A percentile compares a stretch with the other conserved stretches of the same genome.
Evolutionary conservation across 2,113 vertebrate genomes (phyloP).

Genomic region (Sarotherodon lohbergeri): DNA sequence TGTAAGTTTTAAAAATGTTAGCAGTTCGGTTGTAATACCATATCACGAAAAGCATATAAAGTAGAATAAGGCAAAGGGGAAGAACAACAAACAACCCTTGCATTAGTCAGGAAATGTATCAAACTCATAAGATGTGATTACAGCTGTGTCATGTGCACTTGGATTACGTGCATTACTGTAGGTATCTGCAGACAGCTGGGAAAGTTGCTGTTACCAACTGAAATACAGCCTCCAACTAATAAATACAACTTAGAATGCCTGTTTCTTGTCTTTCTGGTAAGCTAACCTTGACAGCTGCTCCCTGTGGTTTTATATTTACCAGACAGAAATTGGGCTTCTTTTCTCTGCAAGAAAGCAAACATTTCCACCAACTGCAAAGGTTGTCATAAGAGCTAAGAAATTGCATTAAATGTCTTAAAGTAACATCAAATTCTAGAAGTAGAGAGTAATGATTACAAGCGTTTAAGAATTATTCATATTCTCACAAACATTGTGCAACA

Average conservation of each 20-base stretch:
- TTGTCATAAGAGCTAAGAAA: neutral
- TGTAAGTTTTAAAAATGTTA: neutral
- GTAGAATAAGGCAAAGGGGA: neutral
- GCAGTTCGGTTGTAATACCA: too few species aligned
- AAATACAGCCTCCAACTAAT: neutral
- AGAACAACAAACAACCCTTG: neutral
- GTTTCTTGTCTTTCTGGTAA: neutral
- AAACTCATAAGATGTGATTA: neutral
- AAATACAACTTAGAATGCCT: neutral
- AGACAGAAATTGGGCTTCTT: neutral
- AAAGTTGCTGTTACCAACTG: neutral
- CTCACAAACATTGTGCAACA: too few species aligned
- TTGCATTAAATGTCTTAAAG: neutral
- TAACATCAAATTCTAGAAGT: neutral
- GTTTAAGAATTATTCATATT: neutral
- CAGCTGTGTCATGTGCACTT: neutral
- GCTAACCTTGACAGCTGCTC: neutral
- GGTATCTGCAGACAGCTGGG: neutral
- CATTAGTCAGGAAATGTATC: neutral
- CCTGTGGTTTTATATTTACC: neutral
- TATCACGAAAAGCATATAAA: neutral
- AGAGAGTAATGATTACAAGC: accelerated
- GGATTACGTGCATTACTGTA: neutral
- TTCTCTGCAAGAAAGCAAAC: neutral
- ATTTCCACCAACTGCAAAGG: neutral